These are phyloP conservation scores for Malaclemys terrapin DNA, from an alignment of 2,113 vertebrate genomes.

Conservation along the genomic window DNA sequence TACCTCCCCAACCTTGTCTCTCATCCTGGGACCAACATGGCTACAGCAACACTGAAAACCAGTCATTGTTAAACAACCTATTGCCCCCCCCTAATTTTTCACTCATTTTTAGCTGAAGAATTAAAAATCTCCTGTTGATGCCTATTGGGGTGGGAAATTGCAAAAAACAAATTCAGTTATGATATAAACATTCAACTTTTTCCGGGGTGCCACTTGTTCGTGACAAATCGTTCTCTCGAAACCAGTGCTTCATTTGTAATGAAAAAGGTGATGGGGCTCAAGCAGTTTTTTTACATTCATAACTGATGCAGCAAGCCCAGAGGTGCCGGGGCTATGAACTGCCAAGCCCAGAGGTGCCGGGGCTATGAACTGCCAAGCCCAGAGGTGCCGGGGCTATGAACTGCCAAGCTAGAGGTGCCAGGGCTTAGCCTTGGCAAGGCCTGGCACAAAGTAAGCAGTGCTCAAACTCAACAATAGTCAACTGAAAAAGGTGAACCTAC, in stretches of 20 bases:
- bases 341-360: too few species aligned
- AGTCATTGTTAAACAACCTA: background rate
- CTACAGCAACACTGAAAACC: background rate
- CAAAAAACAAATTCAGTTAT: background rate
- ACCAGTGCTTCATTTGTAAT: background rate
- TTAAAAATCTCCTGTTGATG: background rate
- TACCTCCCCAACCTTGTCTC: background rate
- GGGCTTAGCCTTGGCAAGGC: too few species aligned
- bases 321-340: too few species aligned
- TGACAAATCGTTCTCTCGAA: background rate
- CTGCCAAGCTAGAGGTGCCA: too few species aligned
- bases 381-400: too few species aligned
- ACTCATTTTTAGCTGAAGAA: background rate
- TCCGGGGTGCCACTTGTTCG: background rate
- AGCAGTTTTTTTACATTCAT: too few species aligned
- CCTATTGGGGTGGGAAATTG: background rate
- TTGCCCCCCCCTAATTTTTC: background rate
- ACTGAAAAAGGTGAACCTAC: too few species aligned
- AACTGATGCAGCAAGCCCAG: too few species aligned
- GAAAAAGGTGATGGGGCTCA: too few species aligned
- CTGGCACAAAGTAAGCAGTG: too few species aligned
- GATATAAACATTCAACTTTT: background rate
- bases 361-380: too few species aligned
- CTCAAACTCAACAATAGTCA: background rate
- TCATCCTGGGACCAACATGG: background rate